Evolutionary conservation across 2,797 vertebrate genomes (phyloP).

Genomic region (Gila robusta): DNA sequence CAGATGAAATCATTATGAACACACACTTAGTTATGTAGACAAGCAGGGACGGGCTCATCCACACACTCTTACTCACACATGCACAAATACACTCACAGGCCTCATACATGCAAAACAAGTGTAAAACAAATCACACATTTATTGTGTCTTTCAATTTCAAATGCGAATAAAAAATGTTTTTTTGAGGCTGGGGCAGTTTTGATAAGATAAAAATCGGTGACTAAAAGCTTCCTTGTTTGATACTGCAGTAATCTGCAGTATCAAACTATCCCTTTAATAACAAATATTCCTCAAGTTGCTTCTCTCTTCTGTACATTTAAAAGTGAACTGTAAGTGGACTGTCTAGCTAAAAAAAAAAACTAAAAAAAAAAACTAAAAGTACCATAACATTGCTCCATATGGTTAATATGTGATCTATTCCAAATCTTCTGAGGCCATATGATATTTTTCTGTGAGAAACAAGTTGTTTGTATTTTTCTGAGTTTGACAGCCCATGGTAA

Average conservation of each 20-base stretch:
- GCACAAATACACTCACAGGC: constrained; percentile 20
- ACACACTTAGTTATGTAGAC: constrained; percentile 48
- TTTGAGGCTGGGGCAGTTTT: constrained; percentile 53
- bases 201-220: constrained; percentile 55
- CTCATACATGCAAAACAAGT: neutral
- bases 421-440: no score
- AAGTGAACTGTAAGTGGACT: neutral
- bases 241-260: neutral
- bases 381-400: neutral
- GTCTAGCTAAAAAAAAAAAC: neutral
- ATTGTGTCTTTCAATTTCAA: neutral
- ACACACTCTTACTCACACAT: constrained; percentile 7
- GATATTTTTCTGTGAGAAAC: no score
- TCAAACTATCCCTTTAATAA: neutral
- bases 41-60: constrained; percentile 21
- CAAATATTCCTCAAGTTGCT: neutral
- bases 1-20: constrained; percentile 55
- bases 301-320: neutral
- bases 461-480: no score
- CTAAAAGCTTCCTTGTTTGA: constrained; percentile 29
- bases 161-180: constrained; percentile 10
- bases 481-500: neutral
- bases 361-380: neutral
- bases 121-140: neutral
- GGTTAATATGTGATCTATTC: neutral